Conservation (phyloP, 1,140 invertebrate genomes). For the Drosophila ananassae region DNA sequence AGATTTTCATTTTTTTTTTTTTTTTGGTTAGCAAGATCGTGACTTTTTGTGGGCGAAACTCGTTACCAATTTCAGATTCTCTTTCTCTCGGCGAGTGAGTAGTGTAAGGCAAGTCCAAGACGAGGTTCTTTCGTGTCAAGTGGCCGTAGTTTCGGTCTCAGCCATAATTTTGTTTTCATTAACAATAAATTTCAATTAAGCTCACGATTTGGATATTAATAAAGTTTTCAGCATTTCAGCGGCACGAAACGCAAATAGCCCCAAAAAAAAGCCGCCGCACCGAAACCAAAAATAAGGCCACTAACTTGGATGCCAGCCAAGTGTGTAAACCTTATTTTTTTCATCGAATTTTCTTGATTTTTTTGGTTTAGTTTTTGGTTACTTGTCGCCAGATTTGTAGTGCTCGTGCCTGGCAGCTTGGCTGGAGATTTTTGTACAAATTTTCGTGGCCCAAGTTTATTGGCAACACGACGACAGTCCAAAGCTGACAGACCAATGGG, state of each 20-base stretch:
- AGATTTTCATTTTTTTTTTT: background rate
- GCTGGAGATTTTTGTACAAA: conserved; percentile 17
- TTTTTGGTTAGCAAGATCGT: conserved; percentile 1
- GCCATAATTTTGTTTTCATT: conserved; percentile 76
- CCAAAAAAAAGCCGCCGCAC: conserved; percentile 22
- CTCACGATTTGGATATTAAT: conserved; percentile 78
- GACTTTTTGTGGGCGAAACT: conserved; percentile 50
- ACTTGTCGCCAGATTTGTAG: conserved; percentile 39
- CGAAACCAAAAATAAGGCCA: conserved; percentile 36
- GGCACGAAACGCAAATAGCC: conserved; percentile 71
- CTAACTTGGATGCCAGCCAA: conserved; percentile 30
- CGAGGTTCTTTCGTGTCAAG: conserved; percentile 71
- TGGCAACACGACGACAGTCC: conserved; percentile 39
- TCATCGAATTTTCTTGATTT: conserved; percentile 5
- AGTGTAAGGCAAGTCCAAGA: background rate
- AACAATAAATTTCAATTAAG: conserved; percentile 83
- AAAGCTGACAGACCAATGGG: background rate
- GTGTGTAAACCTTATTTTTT: conserved; percentile 28
- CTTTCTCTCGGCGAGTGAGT: conserved; percentile 11
- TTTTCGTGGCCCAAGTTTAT: conserved; percentile 51
- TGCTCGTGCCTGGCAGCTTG: conserved; percentile 7
- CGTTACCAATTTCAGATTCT: conserved; percentile 20
- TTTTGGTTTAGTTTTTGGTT: conserved; percentile 8
- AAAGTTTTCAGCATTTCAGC: conserved; percentile 76
- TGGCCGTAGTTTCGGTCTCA: conserved; percentile 45